These are phyloP conservation scores for Berghia stephanieae DNA, from an alignment of 1,140 invertebrate species.

Conservation along the genomic window DNA sequence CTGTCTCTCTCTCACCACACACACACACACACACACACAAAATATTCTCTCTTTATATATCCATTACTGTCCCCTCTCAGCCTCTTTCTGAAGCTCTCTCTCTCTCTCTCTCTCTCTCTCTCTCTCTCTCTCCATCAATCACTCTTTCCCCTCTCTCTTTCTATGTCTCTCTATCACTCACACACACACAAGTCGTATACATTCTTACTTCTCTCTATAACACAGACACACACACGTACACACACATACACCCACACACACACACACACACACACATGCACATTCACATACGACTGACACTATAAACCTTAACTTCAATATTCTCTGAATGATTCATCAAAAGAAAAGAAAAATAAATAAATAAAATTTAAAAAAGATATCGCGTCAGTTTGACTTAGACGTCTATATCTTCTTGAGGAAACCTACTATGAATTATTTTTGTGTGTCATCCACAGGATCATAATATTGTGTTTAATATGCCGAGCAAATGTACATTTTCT, in stretches of 20 bases:
- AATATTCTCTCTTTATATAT: not conserved
- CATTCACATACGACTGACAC: not conserved
- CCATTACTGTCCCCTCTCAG: not conserved
- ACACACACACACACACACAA: not conserved
- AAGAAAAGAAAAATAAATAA: too few species aligned
- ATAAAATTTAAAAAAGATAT: too few species aligned
- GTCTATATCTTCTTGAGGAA: too few species aligned
- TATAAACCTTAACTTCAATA: too few species aligned
- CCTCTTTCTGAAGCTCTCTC: constrained; percentile 15
- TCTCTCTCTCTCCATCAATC: constrained; percentile 9
- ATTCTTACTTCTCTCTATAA: too few species aligned
- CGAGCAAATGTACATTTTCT: too few species aligned
- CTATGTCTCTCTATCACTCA: not conserved
- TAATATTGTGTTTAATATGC: too few species aligned
- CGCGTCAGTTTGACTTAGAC: too few species aligned
- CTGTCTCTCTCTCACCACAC: not conserved
- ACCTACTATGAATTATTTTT: too few species aligned
- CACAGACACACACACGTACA: not conserved
- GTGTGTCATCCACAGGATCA: too few species aligned
- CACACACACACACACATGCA: constrained; percentile 1
- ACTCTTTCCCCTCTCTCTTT: not conserved
- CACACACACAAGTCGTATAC: too few species aligned
- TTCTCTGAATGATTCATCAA: too few species aligned
- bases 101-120: constrained; percentile 27
- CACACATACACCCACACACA: constrained; percentile 20